phyloP scores from a whole-genome alignment of 2,888 invertebrate species.

The Sesamia inferens region DNA sequence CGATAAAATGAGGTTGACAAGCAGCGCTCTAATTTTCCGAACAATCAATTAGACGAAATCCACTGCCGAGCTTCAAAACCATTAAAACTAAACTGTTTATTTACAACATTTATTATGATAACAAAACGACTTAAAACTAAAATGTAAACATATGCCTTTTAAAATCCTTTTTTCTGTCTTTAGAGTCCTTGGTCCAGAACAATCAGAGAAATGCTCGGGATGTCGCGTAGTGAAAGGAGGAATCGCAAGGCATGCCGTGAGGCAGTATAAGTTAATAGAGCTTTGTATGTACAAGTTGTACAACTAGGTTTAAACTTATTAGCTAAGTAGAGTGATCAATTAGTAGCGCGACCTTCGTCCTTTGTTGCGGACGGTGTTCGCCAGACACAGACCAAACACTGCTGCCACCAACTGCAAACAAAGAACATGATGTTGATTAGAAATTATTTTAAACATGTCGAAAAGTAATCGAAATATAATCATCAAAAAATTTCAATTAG shows the following conservation, averaged over 20 bases:
- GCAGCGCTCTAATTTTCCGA: too few relatives aligned
- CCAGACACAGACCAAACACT: slow-evolving; percentile 95
- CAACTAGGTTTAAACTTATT: slow-evolving; percentile 50
- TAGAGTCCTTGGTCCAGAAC: not conserved
- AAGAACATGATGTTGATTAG: slow-evolving; percentile 2
- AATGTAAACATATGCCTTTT: slow-evolving; percentile 13
- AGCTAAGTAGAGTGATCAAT: slow-evolving; percentile 38
- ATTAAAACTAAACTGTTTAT: slow-evolving; percentile 23
- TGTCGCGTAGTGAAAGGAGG: slow-evolving; percentile 12
- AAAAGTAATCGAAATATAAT: too few relatives aligned
- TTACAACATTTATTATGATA: slow-evolving; percentile 41
- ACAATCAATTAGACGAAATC: not conserved
- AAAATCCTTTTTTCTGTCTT: not conserved
- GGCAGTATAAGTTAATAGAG: slow-evolving; percentile 34
- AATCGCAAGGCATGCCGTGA: slow-evolving; percentile 15
- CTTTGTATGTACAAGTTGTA: slow-evolving; percentile 48
- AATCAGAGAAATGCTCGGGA: not conserved
- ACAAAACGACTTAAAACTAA: slow-evolving; percentile 45
- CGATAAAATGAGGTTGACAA: not conserved
- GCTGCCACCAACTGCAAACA: slow-evolving; percentile 92
- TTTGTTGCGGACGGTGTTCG: slow-evolving; percentile 95
- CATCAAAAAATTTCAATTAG: too few relatives aligned
- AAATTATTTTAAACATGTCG: not conserved
- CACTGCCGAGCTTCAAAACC: not conserved
- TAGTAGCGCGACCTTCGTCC: slow-evolving; percentile 89